Conservation (phyloP, 35 echinoderm and acorn worm genomes). For the Heliocidaris tuberculata region DNA sequence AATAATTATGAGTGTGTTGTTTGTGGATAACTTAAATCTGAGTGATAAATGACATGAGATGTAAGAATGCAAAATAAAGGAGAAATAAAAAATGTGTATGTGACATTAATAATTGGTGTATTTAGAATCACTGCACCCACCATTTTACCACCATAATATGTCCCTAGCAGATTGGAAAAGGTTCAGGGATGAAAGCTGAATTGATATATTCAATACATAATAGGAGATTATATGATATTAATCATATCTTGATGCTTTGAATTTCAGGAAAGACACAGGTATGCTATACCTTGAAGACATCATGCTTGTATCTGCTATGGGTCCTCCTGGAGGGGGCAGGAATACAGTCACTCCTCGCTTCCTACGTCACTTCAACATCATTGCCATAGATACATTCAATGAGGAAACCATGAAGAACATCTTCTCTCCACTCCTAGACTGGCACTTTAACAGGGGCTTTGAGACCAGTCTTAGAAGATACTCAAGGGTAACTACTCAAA, state of each 20-base stretch:
- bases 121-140: neutral
- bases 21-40: neutral
- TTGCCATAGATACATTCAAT: constrained; percentile 91
- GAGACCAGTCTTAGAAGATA: constrained; percentile 75
- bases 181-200: neutral
- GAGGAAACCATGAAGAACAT: constrained; percentile 99
- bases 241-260: neutral
- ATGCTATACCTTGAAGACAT: constrained; percentile 71
- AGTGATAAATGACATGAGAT: too few species aligned
- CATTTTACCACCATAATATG: neutral
- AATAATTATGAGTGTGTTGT: neutral
- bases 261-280: constrained; percentile 89
- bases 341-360: constrained; percentile 78
- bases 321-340: constrained; percentile 85
- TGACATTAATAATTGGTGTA: too few species aligned
- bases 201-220: neutral
- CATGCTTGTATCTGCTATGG: constrained; percentile 92
- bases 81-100: too few species aligned
- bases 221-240: neutral
- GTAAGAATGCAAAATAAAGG: too few species aligned
- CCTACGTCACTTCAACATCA: constrained; percentile 91
- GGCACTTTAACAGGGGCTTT: constrained; percentile 95
- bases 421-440: constrained; percentile 94
- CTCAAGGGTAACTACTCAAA: constrained; percentile 64
- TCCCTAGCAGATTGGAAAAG: neutral